Evolutionary conservation across 2,797 vertebrate genomes (phyloP), one percentile per base, ranked within the genome.

Genomic region (Sciurus carolinensis): DNA sequence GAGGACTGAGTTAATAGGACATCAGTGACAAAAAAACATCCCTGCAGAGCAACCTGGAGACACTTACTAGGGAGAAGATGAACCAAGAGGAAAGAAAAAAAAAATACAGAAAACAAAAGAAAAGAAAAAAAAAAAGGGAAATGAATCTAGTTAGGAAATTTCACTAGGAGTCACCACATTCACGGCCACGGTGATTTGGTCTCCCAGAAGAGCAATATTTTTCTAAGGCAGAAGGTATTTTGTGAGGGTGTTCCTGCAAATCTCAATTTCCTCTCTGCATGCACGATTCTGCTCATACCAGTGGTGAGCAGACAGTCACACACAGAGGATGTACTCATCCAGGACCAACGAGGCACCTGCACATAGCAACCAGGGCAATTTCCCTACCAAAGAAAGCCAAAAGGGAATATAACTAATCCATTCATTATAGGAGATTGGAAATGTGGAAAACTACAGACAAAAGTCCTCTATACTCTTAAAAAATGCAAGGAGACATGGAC

Each of bases 341-440:
- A 15, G 26, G 28, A n/a, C 11, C 14, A 59, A 47, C 22, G 17
- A 0, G 39, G 12, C 9, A 18, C 33, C 75, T 72, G 11, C 7
- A 7, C 0, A 8, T 20, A 12, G n/a, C 18, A 30, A 47, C 20
- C 6, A 1, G 39, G 57, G 7, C 4, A 28, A n/a, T n/a, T 20
- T n/a, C 5, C 18, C 79, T 77, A 52, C 64, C 66, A 64, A 97
- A 93, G 1, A 89, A 97, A 66, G 69, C 75, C 36, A 86, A 36
- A 26, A 82, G 72, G 52, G 9, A 33, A 64, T 20, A 15, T 67
- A 39, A 66, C 26, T 20, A 75, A 52, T 59, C 12, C 57, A 14
- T 20, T n/a, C 5, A 11, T 57, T 36, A 62, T 42, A 94, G 87
- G 30, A 7, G 9, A 42, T 2, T 62, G 15, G 30, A 81, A 90